Percentiles rank a stretch among this genome's conserved stretches.
Evolutionary conservation across 2,888 invertebrate genomes (phyloP).

Genomic region (Ormyrus thymus): DNA sequence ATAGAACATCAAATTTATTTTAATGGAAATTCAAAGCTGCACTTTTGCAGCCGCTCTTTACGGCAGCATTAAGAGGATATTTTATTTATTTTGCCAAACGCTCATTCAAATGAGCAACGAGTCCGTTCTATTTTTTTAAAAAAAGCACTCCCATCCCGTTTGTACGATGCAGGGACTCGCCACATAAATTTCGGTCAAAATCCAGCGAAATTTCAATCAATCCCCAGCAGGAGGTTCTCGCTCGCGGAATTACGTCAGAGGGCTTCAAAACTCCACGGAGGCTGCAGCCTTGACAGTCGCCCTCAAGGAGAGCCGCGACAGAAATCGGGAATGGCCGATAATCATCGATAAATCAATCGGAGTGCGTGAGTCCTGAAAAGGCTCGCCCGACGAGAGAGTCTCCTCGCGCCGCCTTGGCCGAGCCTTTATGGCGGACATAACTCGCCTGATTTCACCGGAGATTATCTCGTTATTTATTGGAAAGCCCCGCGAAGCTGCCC

Average conservation of each 20-base stretch:
- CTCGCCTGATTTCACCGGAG: conserved; percentile 72
- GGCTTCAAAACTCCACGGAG: neutral
- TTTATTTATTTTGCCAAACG: too few species aligned
- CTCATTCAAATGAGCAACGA: too few species aligned
- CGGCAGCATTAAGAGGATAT: too few species aligned
- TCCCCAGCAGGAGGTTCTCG: too few species aligned
- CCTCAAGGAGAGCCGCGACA: conserved; percentile 16
- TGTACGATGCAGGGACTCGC: too few species aligned
- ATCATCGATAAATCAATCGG: conserved; percentile 70
- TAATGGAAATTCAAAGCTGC: too few species aligned
- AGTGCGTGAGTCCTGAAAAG: conserved; percentile 45
- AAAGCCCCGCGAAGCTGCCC: conserved; percentile 60
- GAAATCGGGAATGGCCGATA: conserved; percentile 66
- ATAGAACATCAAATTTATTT: too few species aligned
- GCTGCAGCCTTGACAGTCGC: neutral
- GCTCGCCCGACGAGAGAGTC: conserved; percentile 31
- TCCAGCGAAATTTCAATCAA: too few species aligned
- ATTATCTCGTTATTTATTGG: conserved; percentile 74
- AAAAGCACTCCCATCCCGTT: too few species aligned
- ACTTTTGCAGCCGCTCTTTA: too few species aligned
- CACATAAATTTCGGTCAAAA: too few species aligned
- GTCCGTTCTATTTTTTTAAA: too few species aligned
- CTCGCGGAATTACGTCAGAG: neutral
- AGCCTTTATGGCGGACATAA: conserved; percentile 72
- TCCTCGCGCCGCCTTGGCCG: conserved; percentile 59